Evolutionary conservation across 2,113 vertebrate species (phyloP), one percentile per base, ranked within the genome.

Genomic region (Catharus bicknelli): DNA sequence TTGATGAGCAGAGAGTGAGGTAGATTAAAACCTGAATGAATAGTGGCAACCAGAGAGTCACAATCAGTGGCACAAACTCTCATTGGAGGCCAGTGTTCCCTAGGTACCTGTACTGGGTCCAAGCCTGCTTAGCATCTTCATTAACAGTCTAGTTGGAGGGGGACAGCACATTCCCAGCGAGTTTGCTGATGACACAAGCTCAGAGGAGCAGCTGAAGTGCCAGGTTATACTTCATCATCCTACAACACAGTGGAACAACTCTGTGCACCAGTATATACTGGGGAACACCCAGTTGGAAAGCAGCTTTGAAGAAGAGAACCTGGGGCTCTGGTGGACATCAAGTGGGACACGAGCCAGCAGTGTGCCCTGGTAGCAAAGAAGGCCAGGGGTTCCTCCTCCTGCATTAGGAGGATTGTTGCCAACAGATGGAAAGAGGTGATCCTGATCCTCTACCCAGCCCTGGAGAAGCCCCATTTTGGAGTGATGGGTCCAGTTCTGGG

Each of bases 21-120:
- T 27, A 74, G 32, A 81, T 42, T 69, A n/a, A 70, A 87, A 70
- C 36, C 42, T 26, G 27, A 19, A 57, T 50, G 23, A 82, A 67
- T 11, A 74, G 20, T 0, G 0, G 1, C 34, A 77, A 25, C 34
- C 26, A 66, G 58, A 48, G 10, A 30, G 8, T 27, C 50, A n/a
- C 19, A 9, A 50, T 54, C 42, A 42, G 51, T 16, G 17, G 29
- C 32, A 91, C 15, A 29, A 86, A 68, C 11, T 38, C 55, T 54
- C 63, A 34, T 2, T 47, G 73, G 26, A 86, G 51, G 18, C 15
- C 29, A 67, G 50, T 21, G 51, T 5, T 53, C 21, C 14, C 34
- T 10, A 54, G 6, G 11, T 4, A 12, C 53, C 51, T 74, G 14
- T 53, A 36, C 7, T 29, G 21, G 9, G 11, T 66, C 29, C 22